Percentiles rank a stretch among this genome's conserved stretches.
Evolutionary conservation across 2,888 invertebrate species (phyloP).

Genomic region (Anarsia innoxiella): DNA sequence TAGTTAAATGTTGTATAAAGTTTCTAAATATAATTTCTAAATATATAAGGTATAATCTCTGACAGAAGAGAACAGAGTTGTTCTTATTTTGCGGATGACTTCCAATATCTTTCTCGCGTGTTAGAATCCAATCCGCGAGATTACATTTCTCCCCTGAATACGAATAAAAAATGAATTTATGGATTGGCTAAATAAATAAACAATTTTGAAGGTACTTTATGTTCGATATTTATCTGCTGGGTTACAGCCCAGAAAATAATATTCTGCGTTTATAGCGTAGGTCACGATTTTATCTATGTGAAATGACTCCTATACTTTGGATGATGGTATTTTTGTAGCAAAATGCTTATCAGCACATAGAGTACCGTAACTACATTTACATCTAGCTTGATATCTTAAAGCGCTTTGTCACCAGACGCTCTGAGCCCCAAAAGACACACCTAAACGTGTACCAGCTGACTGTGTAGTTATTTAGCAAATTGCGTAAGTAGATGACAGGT

Average conservation of each 20-base stretch:
- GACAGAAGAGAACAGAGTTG: conserved; percentile 37
- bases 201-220: conserved; percentile 20
- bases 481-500: no score
- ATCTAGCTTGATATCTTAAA: no score
- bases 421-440: background rate
- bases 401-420: background rate
- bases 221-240: conserved; percentile 1
- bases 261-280: no score
- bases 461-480: no score
- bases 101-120: conserved; percentile 58
- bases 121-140: conserved; percentile 47
- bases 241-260: no score
- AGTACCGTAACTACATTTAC: no score
- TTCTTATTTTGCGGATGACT: conserved; percentile 46
- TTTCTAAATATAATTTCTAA: conserved; percentile 31
- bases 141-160: conserved; percentile 50
- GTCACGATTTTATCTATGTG: no score
- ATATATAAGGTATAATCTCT: conserved; percentile 38
- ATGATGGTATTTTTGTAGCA: no score
- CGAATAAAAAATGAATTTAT: conserved; percentile 46
- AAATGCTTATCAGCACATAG: no score
- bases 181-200: conserved; percentile 43
- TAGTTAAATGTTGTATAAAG: no score
- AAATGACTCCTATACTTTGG: no score
- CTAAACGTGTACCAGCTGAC: no score